Percentiles rank a stretch among this genome's conserved stretches.
Conservation (phyloP, 2,888 invertebrate genomes). For the Sphinx pinastri region DNA sequence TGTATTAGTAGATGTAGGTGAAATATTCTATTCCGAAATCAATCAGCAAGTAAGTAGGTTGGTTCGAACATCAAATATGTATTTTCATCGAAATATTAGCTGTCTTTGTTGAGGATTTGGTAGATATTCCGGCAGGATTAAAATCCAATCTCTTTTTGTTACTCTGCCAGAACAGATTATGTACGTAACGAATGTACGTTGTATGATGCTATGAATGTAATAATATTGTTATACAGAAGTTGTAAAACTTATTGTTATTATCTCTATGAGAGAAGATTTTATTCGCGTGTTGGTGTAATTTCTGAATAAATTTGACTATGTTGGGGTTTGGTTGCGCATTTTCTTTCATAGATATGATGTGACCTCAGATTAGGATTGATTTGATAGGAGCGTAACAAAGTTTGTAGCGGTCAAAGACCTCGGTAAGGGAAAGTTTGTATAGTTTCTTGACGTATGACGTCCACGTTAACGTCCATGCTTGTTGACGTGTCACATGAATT, state of each 20-base stretch:
- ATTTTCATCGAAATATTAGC: constrained; percentile 55
- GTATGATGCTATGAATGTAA: constrained; percentile 48
- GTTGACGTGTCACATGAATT: too few species aligned
- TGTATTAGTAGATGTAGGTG: constrained; percentile 5
- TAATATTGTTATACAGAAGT: constrained; percentile 47
- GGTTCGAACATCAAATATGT: constrained; percentile 52
- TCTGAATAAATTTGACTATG: constrained; percentile 33
- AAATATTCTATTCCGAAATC: constrained; percentile 49
- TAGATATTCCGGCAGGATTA: constrained; percentile 65
- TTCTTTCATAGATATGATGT: not conserved
- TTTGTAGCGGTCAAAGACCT: not conserved
- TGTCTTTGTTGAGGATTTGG: constrained; percentile 52
- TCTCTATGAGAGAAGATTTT: constrained; percentile 38
- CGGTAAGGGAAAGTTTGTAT: not conserved
- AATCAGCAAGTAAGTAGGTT: constrained; percentile 52
- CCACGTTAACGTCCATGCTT: too few species aligned
- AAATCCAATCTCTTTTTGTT: constrained; percentile 68
- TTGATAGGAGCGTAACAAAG: not conserved
- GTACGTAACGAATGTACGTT: constrained; percentile 49
- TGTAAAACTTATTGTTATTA: constrained; percentile 51
- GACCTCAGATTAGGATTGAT: not conserved
- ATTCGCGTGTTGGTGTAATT: constrained; percentile 40
- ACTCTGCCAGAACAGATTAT: constrained; percentile 62
- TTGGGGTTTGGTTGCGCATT: not conserved
- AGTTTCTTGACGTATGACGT: not conserved